Evolutionary conservation across 2,888 invertebrate species (phyloP).

Genomic region (Mythimna albipuncta): DNA sequence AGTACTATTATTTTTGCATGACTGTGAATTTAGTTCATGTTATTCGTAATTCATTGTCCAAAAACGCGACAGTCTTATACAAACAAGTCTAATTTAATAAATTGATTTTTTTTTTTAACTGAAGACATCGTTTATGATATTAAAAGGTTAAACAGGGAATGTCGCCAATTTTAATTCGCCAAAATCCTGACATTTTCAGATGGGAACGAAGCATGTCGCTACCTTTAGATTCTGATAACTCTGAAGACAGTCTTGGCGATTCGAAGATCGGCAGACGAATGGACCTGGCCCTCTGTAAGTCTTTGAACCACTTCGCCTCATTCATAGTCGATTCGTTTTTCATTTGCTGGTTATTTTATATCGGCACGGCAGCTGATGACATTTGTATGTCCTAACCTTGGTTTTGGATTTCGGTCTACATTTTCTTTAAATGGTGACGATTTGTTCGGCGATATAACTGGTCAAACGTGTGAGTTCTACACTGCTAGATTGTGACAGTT

Average conservation of each 20-base stretch:
- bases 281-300: conserved; percentile 97
- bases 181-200: conserved; percentile 78
- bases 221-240: conserved; percentile 89
- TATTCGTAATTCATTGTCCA: conserved; percentile 25
- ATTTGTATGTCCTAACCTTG: conserved; percentile 75
- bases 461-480: conserved; percentile 76
- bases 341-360: conserved; percentile 89
- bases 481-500: conserved; percentile 50
- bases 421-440: conserved; percentile 65
- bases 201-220: conserved; percentile 94
- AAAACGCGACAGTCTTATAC: conserved; percentile 32
- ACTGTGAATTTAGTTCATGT: conserved; percentile 43
- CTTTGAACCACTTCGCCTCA: conserved; percentile 66
- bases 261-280: conserved; percentile 92
- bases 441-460: conserved; percentile 73
- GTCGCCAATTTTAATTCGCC: conserved; percentile 46
- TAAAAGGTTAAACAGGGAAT: conserved; percentile 17
- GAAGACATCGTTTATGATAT: not conserved
- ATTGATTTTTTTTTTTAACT: not conserved
- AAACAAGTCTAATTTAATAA: conserved; percentile 29
- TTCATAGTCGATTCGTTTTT: conserved; percentile 85
- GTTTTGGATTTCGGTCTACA: conserved; percentile 59
- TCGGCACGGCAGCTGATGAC: conserved; percentile 87
- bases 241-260: conserved; percentile 86
- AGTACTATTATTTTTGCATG: conserved; percentile 43